phyloP scores from a whole-genome alignment of 92 coral and sea anemone genomes.

The Phenganax marumi region DNA sequence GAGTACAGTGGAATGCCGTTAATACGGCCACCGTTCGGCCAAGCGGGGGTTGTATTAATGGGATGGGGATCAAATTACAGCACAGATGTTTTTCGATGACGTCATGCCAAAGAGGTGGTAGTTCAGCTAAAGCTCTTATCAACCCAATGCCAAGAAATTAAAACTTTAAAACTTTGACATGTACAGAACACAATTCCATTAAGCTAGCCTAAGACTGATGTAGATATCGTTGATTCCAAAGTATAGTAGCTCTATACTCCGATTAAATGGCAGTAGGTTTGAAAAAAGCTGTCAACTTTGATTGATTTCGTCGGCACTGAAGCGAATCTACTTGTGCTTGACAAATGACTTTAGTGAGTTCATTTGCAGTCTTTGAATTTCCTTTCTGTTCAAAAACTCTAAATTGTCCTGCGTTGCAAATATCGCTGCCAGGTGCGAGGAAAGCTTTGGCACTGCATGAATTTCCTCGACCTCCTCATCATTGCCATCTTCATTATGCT shows the following conservation, averaged over 20 bases:
- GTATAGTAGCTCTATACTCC: not conserved
- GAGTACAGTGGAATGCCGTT: too few relatives aligned
- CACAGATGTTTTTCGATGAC: not conserved
- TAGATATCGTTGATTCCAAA: too few relatives aligned
- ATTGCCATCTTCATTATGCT: conserved; percentile 28
- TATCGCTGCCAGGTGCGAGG: conserved; percentile 29
- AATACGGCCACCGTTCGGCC: not conserved
- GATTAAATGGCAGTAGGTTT: not conserved
- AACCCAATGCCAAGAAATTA: not conserved
- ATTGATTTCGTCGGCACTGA: too few relatives aligned
- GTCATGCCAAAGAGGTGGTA: not conserved
- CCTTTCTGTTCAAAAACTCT: conserved; percentile 31
- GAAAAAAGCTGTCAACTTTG: not conserved
- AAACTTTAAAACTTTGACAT: too few relatives aligned
- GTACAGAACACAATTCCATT: not conserved
- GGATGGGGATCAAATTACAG: not conserved
- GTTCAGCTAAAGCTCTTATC: not conserved
- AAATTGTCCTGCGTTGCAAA: conserved; percentile 29
- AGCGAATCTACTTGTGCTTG: not conserved
- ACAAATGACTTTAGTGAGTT: conserved; percentile 29
- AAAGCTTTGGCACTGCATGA: conserved; percentile 36
- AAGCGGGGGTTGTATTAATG: not conserved
- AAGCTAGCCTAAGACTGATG: not conserved
- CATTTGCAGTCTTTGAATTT: conserved; percentile 23
- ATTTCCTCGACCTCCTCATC: conserved; percentile 42